Evolutionary conservation across 2,113 vertebrate genomes (phyloP), one percentile per base, ranked within the genome.

Genomic region (Zosterops hypoxanthus): DNA sequence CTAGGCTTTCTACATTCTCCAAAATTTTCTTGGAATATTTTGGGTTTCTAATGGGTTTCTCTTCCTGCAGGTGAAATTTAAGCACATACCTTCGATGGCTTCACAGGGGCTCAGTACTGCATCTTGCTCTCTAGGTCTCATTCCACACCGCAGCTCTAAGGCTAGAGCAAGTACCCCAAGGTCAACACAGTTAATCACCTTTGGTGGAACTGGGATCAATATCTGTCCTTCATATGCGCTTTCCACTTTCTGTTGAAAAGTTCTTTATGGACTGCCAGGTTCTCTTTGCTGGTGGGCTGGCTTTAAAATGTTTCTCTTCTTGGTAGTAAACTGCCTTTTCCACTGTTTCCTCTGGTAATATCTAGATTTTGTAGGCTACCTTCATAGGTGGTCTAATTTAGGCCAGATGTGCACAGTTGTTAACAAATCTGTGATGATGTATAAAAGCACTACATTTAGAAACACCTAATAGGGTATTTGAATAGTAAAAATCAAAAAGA

Each of bases 321-420:
- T 84, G 64, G 69, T 92, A 82, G 52, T 94, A 94, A 95, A 95
- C 69, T 75, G 80, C 91, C 64, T 95, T 97, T 94, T 86, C 77
- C 69, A 92, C 10, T 29, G 41, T 94, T 88, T 95, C 84, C 64
- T 88, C 61, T 59, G 69, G 34, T 92, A 94, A 96, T 90, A 89
- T 77, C 85, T 95, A 90, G 81, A 82, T 91, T 97, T 96, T 92
- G 56, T 72, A 92, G 41, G 61, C 88, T 23, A 31, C 83, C 96
- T 92, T 90, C 95, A 66, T 97, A 96, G 95, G 97, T 97, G 97
- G 96, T 96, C 97, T 98, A 96, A 97, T 97, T 94, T 94, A 95
- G 92, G 92, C 96, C 97, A 97, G 83, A 95, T 95, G 92, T 49
- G 2, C 53, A 64, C 80, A 80, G 88, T 92, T 95, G 76, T 95